Evolutionary conservation across 2,888 invertebrate species (phyloP), one percentile per base, ranked within the genome.

Genomic region (Hydroisotoma schaefferi): DNA sequence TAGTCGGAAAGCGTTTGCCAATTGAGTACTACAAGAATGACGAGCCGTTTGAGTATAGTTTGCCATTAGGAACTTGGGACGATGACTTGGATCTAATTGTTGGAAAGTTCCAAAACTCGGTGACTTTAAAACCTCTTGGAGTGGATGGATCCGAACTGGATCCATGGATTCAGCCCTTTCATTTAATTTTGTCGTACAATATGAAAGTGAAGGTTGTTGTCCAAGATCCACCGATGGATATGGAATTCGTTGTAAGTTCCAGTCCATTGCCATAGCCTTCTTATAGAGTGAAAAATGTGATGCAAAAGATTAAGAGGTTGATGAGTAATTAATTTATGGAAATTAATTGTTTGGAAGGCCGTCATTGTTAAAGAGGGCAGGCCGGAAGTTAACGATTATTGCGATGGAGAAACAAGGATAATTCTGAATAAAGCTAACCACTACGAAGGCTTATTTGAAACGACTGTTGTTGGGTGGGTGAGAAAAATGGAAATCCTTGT

Each of bases 141-240:
- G n/a, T n/a, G n/a, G 51, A 61, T 8, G n/a, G 60, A 6, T 23
- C 51, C 26, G 49, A 64, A 12, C 8, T 29, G 10, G 63, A 59
- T 26, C n/a, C n/a, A n/a, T n/a, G n/a, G n/a, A 5, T 59, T 12
- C 47, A 48, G 15, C 60, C 55, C 8, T 43, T 33, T 23, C 40
- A 54, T n/a, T 25, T 61, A 18, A 12, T 47, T 15, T 20, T 66
- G 6, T 56, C 60, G 0, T 52, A 63, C 48, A 57, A 59, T 23
- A 25, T 55, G 1, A 22, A 27, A 28, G n/a, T 55, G 10, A 26
- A 27, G 12, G 6, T 59, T 23, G n/a, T 27, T 2, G 43, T 59
- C 22, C 29, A 20, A 2, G 49, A 59, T 12, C 8, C 5, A 12
- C 2, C 12, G 22, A 23, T 27, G 1, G 37, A 25, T 15, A 18